A percentile compares a stretch with the other conserved stretches of the same genome.
Conservation (phyloP, 2,888 invertebrate genomes). For the Phytoseiulus persimilis region DNA sequence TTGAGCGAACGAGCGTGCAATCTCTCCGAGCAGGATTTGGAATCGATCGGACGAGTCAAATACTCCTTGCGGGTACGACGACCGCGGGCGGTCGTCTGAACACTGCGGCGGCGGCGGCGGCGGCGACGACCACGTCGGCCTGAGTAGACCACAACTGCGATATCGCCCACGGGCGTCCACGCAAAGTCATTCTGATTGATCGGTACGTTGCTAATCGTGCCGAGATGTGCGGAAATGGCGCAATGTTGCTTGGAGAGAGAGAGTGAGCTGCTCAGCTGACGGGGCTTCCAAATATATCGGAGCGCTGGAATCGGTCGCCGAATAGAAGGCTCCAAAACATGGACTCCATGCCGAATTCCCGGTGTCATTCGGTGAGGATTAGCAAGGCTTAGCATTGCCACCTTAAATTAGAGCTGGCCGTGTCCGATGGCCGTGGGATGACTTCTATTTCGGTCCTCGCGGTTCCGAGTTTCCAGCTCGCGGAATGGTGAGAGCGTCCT, state of each 20-base stretch:
- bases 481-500: background rate
- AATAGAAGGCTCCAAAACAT: background rate
- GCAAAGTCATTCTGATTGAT: background rate
- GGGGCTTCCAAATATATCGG: background rate
- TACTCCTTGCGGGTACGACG: too few species aligned
- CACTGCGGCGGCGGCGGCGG: too few species aligned
- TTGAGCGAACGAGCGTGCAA: background rate
- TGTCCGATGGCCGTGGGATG: background rate
- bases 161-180: background rate
- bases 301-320: background rate
- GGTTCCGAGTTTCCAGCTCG: background rate
- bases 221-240: background rate
- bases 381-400: background rate
- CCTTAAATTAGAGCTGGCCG: background rate
- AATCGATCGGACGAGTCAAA: background rate
- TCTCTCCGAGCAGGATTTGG: background rate
- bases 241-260: too few species aligned
- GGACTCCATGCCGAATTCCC: background rate
- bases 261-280: too few species aligned
- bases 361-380: background rate
- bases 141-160: background rate
- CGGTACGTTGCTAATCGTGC: background rate
- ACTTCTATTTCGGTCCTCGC: background rate
- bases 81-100: too few species aligned
- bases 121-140: too few species aligned